Percentiles rank a stretch among this genome's conserved stretches.
These are phyloP conservation scores for Musca domestica DNA, from an alignment of 1,140 invertebrate species.

Conservation along the genomic window DNA sequence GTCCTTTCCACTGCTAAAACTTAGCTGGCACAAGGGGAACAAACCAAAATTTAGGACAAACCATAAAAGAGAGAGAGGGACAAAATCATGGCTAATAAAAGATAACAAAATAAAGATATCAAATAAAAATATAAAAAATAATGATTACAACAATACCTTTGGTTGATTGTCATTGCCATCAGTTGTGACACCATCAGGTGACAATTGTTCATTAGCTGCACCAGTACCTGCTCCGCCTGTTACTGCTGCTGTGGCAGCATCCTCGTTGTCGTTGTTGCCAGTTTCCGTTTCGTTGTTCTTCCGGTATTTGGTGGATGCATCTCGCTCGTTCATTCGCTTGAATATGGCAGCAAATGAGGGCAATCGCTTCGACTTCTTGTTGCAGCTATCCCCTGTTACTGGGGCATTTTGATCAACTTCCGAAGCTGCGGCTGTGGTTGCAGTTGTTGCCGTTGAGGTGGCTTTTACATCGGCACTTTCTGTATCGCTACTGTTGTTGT, in stretches of 20 bases:
- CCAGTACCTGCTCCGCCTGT: background rate
- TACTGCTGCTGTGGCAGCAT: constrained; percentile 21
- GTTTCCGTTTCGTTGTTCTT: constrained; percentile 40
- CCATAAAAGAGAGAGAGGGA: no score
- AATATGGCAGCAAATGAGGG: constrained; percentile 48
- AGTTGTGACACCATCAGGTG: constrained; percentile 30
- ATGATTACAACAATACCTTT: constrained; percentile 35
- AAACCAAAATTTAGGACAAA: no score
- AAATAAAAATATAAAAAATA: background rate
- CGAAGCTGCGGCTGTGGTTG: constrained; percentile 34
- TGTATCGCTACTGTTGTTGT: constrained; percentile 55
- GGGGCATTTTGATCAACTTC: constrained; percentile 29
- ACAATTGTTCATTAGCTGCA: constrained; percentile 27
- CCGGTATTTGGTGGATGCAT: constrained; percentile 26
- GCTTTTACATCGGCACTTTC: constrained; percentile 57
- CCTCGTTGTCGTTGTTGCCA: constrained; percentile 28
- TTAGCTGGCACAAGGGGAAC: no score
- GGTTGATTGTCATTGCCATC: constrained; percentile 54
- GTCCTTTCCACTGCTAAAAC: no score
- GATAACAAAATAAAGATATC: background rate
- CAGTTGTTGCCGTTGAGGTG: constrained; percentile 39
- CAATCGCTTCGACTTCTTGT: constrained; percentile 42
- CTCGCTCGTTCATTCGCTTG: constrained; percentile 45
- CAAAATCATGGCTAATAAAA: background rate
- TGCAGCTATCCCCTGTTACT: constrained; percentile 23